These are phyloP conservation scores for Oreotrochilus melanogaster DNA, from an alignment of 2,113 vertebrate species.

Conservation along the genomic window DNA sequence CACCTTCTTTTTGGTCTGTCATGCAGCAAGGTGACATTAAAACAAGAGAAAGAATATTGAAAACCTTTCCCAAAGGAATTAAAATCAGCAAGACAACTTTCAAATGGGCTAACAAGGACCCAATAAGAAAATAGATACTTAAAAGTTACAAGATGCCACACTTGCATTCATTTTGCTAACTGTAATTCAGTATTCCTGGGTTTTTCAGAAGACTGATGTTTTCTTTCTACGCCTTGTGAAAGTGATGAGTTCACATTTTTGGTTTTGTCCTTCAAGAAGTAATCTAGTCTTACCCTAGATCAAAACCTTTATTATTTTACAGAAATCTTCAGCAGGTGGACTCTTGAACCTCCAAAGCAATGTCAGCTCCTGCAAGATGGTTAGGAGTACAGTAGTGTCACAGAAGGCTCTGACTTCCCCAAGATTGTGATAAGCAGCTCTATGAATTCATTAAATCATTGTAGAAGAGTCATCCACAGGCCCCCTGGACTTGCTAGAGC, in stretches of 20 bases:
- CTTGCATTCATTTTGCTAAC: neutral
- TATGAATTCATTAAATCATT: neutral
- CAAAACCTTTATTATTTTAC: neutral
- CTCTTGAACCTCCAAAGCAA: neutral
- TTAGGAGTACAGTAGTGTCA: fast-evolving
- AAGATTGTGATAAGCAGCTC: neutral
- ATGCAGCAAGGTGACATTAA: neutral
- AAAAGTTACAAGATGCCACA: neutral
- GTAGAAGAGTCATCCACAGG: neutral
- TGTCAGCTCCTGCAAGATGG: neutral
- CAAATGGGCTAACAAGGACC: neutral
- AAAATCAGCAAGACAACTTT: neutral
- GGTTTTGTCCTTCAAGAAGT: neutral
- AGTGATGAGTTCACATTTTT: neutral
- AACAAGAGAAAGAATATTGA: neutral
- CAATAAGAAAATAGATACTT: neutral
- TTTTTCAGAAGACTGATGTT: neutral
- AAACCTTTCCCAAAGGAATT: neutral
- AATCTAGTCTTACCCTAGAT: neutral
- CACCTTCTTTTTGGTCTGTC: neutral
- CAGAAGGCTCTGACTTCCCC: neutral
- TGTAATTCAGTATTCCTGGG: neutral
- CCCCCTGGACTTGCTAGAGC: neutral
- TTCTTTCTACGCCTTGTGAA: neutral
- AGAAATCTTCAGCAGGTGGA: neutral